A percentile compares a stretch with the other conserved stretches of the same genome.
phyloP scores from a whole-genome alignment of 2,113 vertebrate species.

The Sciurus niger region DNA sequence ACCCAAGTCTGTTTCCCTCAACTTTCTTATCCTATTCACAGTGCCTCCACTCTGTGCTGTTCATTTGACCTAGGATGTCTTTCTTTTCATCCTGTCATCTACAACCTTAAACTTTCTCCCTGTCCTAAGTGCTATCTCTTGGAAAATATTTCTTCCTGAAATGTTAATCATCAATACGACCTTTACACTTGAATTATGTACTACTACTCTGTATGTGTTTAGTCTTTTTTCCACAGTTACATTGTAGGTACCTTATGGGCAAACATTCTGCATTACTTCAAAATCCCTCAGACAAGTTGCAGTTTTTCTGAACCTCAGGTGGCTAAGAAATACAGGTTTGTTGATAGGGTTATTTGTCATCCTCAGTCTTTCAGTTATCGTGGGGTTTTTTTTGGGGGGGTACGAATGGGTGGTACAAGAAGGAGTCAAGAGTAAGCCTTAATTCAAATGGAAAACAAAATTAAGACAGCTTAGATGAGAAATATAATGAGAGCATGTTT shows the following conservation, averaged over 20 bases:
- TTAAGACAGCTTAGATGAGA: not conserved
- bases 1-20: not conserved
- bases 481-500: not conserved
- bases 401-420: not conserved
- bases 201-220: no score
- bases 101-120: not conserved
- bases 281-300: not conserved
- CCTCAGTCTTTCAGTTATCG: not conserved
- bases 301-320: not conserved
- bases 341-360: not conserved
- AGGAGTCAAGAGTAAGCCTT: not conserved
- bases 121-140: not conserved
- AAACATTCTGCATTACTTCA: not conserved
- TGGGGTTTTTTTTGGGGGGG: not conserved
- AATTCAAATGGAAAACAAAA: not conserved
- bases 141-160: not conserved
- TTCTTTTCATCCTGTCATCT: not conserved
- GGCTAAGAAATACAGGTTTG: not conserved
- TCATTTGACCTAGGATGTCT: not conserved
- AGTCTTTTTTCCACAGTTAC: not conserved
- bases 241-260: no score
- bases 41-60: not conserved
- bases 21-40: not conserved
- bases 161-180: no score
- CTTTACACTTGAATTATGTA: not conserved